Evolutionary conservation across 2,113 vertebrate genomes (phyloP), one percentile per base, ranked within the genome.

Genomic region (Nothoprocta pentlandii): DNA sequence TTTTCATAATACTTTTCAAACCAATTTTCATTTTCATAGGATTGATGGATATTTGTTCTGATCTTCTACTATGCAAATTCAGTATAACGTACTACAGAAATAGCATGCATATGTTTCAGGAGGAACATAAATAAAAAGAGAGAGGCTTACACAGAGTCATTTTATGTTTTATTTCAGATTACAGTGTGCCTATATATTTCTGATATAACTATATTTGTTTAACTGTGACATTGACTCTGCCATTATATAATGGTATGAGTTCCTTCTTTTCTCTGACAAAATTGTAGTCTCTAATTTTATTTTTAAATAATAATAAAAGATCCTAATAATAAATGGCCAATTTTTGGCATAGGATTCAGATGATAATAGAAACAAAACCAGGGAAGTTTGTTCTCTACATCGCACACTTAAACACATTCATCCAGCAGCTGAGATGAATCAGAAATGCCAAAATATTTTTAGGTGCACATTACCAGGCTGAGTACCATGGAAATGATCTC

Each of bases 131-230:
- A 41, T 13, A 34, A 16, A 26, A 12, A 39, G 13, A 74, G 78
- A 82, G 21, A 80, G 3, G 3, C 46, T 12, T 63, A 34, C n/a
- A 23, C 25, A 61, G 76, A 23, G 12, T 3, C 44, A 30, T 51
- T 81, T 77, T 76, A 14, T 10, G 30, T 30, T 77, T 73, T 70
- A 49, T 80, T 91, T 91, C 41, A n/a, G 2, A 32, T 85, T 39
- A 10, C 58, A 15, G 42, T 66, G 41, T 0, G 0, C 3, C 32
- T 0, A 1, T 47, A 34, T 54, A 30, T 63, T 47, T 34, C 42
- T 63, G 5, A 30, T 74, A 34, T 11, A 42, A 28, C 22, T 70
- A 14, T 36, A 23, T 21, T 64, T 74, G 13, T 54, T 79, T 54
- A 77, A 91, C 14, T 12, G 12, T 63, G 9, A 0, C 46, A 84